These are phyloP conservation scores for Lycodopsis pacificus DNA, from an alignment of 2,797 vertebrate genomes.

Conservation along the genomic window DNA sequence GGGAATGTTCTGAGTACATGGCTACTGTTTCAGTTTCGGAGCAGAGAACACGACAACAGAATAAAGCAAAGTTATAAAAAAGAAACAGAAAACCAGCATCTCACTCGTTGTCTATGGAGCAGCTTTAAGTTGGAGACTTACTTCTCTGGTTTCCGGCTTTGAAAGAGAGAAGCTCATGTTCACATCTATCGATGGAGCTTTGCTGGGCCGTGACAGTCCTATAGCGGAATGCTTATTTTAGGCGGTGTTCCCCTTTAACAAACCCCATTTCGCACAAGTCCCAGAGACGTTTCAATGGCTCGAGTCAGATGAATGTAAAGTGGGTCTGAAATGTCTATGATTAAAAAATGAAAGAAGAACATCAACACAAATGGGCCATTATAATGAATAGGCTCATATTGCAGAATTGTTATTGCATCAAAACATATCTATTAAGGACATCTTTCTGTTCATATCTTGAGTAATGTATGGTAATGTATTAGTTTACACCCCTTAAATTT, in stretches of 20 bases:
- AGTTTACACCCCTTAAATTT: neutral
- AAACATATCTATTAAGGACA: neutral
- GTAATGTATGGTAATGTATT: neutral
- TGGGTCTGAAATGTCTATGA: neutral
- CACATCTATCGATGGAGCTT: neutral
- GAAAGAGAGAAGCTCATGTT: neutral
- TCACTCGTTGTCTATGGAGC: neutral
- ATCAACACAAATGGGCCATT: neutral
- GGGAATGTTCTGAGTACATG: neutral
- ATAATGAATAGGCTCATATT: neutral
- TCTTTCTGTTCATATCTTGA: neutral
- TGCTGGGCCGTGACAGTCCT: neutral
- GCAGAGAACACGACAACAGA: neutral
- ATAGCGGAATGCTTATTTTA: neutral
- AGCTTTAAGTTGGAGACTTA: neutral
- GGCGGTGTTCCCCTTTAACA: neutral
- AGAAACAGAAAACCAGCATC: neutral
- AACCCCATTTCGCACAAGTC: neutral
- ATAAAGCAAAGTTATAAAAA: neutral
- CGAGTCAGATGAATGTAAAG: neutral
- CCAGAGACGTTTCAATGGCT: neutral
- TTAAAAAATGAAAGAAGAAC: neutral
- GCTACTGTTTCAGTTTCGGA: neutral
- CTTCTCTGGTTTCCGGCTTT: neutral
- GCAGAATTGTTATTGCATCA: neutral